Base-by-base conservation (phyloP, 1,140 invertebrate species). In the Drosophila kurseongensis region DNA sequence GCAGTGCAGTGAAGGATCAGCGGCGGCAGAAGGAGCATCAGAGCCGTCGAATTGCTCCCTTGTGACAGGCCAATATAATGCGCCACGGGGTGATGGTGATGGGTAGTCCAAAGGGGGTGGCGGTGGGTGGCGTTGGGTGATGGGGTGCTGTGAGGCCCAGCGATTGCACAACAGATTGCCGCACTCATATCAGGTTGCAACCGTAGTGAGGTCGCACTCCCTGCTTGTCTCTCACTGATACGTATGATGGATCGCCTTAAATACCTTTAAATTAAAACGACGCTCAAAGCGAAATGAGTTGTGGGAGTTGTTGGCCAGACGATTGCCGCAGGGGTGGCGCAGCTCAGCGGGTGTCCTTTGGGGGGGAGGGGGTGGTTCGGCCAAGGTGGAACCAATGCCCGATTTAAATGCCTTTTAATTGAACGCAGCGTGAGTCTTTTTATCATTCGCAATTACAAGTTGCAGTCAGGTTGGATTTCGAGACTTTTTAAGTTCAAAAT, bases 261-360 rank as follows among this genome's bases (percentile, higher is more conserved):
- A 91, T 91, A 91, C 90, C 90, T 91, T 91, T 90, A 91, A 91
- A 91, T 91, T 91, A 91, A 91, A 91, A 90, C 63, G 76, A 72
- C 51, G 75, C 85, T 61, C 73, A 68, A 59, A 59, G 56, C 74
- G 68, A 78, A 85, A 85, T 85, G 81, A 80, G 74, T 78, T 84
- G 82, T 66, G 63, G 72, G 66, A 76, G 71, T 79, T 36, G 12
- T 81, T 36, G n/a, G 48, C 41, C 55, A 66, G 62, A 42, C 52
- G 36, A 16, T 40, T 71, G 68, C 66, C 68, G 13, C 66, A 73
- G 66, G 56, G 80, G 65, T 68, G 66, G 63, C 38, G 27, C 51
- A 51, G 27, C 51, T 12, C 50, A 63, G 52, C 44, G 71, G 59
- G 52, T 42, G 32, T 44, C 35, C 14, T 41, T 38, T 27, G 48